phyloP scores from a whole-genome alignment of 2,113 vertebrate species.

The Albula glossodonta region DNA sequence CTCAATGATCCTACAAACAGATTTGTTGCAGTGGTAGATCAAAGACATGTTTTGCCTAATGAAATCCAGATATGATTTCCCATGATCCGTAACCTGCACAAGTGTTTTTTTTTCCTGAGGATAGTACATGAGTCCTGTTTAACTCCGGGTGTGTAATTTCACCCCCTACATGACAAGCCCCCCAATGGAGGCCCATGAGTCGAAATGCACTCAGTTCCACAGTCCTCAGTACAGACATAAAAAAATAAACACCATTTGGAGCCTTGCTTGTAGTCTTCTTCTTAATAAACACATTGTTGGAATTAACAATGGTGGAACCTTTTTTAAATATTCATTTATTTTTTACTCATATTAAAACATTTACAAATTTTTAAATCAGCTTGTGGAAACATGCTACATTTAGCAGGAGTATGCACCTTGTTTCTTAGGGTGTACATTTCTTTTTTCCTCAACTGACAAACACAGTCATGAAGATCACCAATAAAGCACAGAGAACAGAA shows the following conservation, averaged over 20 bases:
- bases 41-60: background rate
- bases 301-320: no score
- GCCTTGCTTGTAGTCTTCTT: background rate
- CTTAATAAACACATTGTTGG: no score
- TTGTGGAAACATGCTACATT: no score
- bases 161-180: background rate
- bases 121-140: background rate
- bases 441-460: background rate
- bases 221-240: background rate
- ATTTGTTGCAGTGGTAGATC: background rate
- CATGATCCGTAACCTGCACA: background rate
- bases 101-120: background rate
- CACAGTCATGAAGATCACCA: background rate
- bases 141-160: background rate
- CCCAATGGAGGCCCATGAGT: background rate
- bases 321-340: background rate
- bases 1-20: no score
- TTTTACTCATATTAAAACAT: no score
- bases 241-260: background rate
- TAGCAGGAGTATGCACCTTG: background rate
- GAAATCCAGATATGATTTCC: background rate
- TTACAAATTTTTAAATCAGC: no score
- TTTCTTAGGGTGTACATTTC: background rate
- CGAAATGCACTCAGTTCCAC: background rate
- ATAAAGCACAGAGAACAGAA: background rate